Percentiles rank a stretch among this genome's conserved stretches.
Evolutionary conservation across 2,797 vertebrate genomes (phyloP).

Genomic region (Lacerta bilineata): DNA sequence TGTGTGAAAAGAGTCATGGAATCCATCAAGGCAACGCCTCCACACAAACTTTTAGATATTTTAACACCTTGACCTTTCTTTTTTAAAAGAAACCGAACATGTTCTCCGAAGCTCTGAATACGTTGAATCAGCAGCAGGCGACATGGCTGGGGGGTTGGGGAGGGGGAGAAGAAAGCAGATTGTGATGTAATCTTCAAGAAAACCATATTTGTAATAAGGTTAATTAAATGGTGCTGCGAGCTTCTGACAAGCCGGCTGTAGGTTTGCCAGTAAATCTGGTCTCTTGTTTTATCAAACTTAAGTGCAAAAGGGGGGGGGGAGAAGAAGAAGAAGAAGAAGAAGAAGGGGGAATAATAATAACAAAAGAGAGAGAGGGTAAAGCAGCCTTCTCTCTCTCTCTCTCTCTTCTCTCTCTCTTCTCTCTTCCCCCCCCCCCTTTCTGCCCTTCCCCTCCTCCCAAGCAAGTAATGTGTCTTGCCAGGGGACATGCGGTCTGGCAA

Average conservation of each 20-base stretch:
- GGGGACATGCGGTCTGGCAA: conserved; percentile 72
- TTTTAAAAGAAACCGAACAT: conserved; percentile 75
- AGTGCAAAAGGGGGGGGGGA: conserved; percentile 55
- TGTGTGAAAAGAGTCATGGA: conserved; percentile 24
- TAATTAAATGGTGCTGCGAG: conserved; percentile 81
- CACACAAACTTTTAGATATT: conserved; percentile 67
- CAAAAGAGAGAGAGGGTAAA: fast-evolving
- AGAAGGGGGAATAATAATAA: background rate
- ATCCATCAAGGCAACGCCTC: conserved; percentile 39
- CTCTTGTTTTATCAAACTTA: conserved; percentile 77
- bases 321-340: too few relatives aligned
- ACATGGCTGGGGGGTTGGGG: conserved; percentile 31
- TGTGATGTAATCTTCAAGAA: conserved; percentile 81
- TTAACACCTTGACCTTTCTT: conserved; percentile 74
- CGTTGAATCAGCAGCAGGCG: conserved; percentile 75
- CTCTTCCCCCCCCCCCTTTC: too few relatives aligned
- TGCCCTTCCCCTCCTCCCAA: conserved; percentile 51
- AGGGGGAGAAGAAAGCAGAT: conserved; percentile 60
- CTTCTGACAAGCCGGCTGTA: conserved; percentile 77
- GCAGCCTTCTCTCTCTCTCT: conserved; percentile 22
- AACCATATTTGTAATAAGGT: conserved; percentile 82
- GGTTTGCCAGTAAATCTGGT: conserved; percentile 79
- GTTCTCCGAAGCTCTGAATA: conserved; percentile 73
- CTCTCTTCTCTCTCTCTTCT: too few relatives aligned
- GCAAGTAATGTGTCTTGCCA: conserved; percentile 68